These are phyloP conservation scores for Odontomyia ornata DNA, from an alignment of 2,888 invertebrate genomes.

Conservation along the genomic window DNA sequence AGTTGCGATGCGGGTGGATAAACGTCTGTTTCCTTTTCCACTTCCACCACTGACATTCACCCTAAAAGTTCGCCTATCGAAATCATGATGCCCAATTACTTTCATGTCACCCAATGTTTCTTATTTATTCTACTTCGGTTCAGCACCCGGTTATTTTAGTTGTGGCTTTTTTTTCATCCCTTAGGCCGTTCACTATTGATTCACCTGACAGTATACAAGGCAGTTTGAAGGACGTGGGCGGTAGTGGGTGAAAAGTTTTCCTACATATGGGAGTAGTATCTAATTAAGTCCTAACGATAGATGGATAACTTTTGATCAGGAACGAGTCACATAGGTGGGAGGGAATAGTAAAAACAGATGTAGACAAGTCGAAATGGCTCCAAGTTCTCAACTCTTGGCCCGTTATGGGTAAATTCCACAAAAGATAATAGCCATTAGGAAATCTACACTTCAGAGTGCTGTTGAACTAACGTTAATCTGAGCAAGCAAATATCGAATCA, in stretches of 20 bases:
- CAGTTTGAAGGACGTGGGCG: background rate
- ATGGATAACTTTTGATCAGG: background rate
- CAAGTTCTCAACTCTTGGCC: background rate
- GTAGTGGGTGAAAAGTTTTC: background rate
- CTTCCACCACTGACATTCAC: background rate
- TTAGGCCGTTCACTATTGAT: slow-evolving; percentile 2
- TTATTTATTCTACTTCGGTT: background rate
- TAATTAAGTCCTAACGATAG: slow-evolving; percentile 33
- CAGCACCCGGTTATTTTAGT: background rate
- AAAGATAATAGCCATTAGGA: slow-evolving; percentile 21
- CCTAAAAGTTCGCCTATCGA: background rate
- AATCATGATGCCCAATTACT: slow-evolving; percentile 35
- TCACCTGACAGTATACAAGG: background rate
- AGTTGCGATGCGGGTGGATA: background rate
- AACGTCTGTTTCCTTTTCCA: background rate
- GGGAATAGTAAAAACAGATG: background rate
- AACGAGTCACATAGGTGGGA: background rate
- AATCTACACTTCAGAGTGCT: background rate
- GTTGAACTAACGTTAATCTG: too few relatives aligned
- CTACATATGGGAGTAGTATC: background rate
- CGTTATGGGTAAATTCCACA: background rate
- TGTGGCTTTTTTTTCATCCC: too few relatives aligned
- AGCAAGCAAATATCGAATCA: too few relatives aligned
- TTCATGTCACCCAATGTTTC: slow-evolving; percentile 14
- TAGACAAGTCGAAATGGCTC: background rate